Conservation (phyloP, 2,888 invertebrate species). For the Hermaeophaga mercurialis region DNA sequence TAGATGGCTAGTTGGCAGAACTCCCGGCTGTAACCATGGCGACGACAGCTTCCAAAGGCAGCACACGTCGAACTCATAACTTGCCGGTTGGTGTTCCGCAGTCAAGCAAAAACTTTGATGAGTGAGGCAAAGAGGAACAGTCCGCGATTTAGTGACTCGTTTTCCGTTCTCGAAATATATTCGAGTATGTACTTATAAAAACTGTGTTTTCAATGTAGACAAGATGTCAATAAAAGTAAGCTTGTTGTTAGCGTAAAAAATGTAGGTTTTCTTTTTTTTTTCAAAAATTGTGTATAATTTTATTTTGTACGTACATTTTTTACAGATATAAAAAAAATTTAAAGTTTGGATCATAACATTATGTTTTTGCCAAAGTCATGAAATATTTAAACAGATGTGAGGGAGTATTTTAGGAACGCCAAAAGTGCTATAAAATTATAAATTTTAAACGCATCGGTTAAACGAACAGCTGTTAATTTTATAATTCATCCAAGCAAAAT, state of each 20-base stretch:
- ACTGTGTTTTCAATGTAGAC: conserved; percentile 9
- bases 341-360: conserved; percentile 1
- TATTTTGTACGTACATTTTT: too few relatives aligned
- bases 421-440: conserved; percentile 18
- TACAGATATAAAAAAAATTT: too few relatives aligned
- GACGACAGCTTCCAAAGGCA: conserved; percentile 45
- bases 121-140: conserved; percentile 19
- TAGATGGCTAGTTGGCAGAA: conserved; percentile 38
- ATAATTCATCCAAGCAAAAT: conserved; percentile 15
- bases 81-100: conserved; percentile 35
- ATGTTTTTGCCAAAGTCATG: conserved; percentile 28
- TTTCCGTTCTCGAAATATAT: conserved; percentile 6
- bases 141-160: conserved; percentile 23
- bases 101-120: conserved; percentile 33
- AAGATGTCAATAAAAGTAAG: conserved; percentile 19
- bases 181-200: conserved; percentile 1
- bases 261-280: too few relatives aligned
- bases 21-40: conserved; percentile 48
- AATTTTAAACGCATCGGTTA: conserved; percentile 16
- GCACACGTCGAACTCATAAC: conserved; percentile 35
- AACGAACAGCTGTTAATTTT: conserved; percentile 19
- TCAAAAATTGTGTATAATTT: too few relatives aligned
- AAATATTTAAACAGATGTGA: conserved; percentile 27
- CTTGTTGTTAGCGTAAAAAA: conserved; percentile 7
- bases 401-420: conserved; percentile 28